Base-by-base conservation (phyloP, 2,797 vertebrate genomes). In the Buphagus erythrorhynchus region DNA sequence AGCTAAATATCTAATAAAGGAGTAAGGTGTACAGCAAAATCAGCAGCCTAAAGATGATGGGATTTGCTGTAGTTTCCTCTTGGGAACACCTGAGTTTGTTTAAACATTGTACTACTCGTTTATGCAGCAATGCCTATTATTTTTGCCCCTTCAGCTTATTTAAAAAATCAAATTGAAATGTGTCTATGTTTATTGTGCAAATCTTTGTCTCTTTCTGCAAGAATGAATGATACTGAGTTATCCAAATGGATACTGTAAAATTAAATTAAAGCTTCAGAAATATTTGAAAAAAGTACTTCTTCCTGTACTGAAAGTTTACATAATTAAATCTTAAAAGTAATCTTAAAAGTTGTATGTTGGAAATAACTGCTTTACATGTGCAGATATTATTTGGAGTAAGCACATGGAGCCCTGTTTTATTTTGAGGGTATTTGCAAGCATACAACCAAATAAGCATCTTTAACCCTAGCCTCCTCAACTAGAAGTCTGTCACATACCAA, bases 21-120 rank as follows among this genome's bases (percentile, higher is more conserved):
- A 80, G 25, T 42, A 68, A 89, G 8, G 1, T 51, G 38, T 29
- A 16, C 18, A 54, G 12, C 16, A 79, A 79, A 72, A 55, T 46
- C 48, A 92, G n/a, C 31, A 65, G 43, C 12, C 9, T 76, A 80
- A 40, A 51, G 31, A 25, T 0, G 1, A 35, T 10, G 0, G 0
- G 46, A 51, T 55, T 46, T 72, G 8, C 8, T 43, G 28, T 20
- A 65, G 36, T 25, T 51, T 73, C 46, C 59, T 73, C 19, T 15
- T 3, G 1, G 46, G 46, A 84, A 24, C 6, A 42, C 20, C 5
- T 25, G 55, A 67, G 16, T 73, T 73, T 87, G 6, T 68, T 90
- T 55, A 72, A 86, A 76, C 6, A 51, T 48, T 20, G 24, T 54
- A 10, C 16, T 38, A 51, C 3, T 80, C 7, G 42, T 72, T 92